Evolutionary conservation across 1,140 invertebrate genomes (phyloP), one percentile per base, ranked within the genome.

Genomic region (Drosophila sechellia): DNA sequence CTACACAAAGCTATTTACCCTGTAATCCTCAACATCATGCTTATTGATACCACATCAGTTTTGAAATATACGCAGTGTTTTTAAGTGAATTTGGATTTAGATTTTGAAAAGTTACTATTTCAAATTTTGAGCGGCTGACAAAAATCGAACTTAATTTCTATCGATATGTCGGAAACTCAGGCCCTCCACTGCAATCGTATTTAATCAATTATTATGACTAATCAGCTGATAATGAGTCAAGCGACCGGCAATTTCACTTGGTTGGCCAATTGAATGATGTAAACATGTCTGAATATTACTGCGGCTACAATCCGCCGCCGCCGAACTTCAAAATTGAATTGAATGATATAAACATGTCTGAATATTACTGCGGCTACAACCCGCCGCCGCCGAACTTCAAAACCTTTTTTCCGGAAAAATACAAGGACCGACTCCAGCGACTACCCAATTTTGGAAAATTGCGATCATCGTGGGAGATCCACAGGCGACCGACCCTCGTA

Each of bases 401-500:
- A 4, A 69, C 34, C 13, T 79, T 65, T 25, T 49, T 79, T 5
- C n/a, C 34, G 8, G n/a, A 49, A 8, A 34, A 45, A 20, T 56
- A 68, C 15, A 25, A 59, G 5, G 53, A 61, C 11, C 52, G 76
- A 10, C 37, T 79, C 0, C 53, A 78, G 4, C 52, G 77, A 5
- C 56, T 79, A 12, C 43, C 40, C 0, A 10, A 35, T 3, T 39
- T 25, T 10, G 35, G 42, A 0, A 49, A 48, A 17, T 35, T 35
- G 15, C 40, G 27, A 20, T 4, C 4, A 17, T n/a, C 45, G 8
- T 73, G n/a, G 52, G 43, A 39, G 22, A 11, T 27, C 45, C 17
- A 59, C 4, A 60, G 64, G 11, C 35, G 64, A 4, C 58, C 77
- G 8, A 49, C 45, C 27, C 31, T 80, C 8, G 46, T 79, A 31